Conservation (phyloP, 2,113 vertebrate genomes). For the Antechinus stuartii region DNA sequence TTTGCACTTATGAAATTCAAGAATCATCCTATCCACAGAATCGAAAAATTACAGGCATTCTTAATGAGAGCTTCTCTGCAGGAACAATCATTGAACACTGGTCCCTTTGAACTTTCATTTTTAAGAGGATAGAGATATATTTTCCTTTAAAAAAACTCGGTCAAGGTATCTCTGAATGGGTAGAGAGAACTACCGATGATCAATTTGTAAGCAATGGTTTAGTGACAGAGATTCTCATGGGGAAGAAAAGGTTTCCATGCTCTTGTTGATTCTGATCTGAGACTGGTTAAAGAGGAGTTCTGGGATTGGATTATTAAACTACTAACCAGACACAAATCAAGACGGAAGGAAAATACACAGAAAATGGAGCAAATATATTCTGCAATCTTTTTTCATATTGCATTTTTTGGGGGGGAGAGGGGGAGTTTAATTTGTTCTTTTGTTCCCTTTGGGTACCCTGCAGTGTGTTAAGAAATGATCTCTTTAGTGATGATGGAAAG, state of each 20-base stretch:
- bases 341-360: background rate
- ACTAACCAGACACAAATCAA: conserved; percentile 1
- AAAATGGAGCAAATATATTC: background rate
- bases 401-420: background rate
- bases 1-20: conserved; percentile 70
- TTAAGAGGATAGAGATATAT: conserved; percentile 34
- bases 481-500: conserved; percentile 15
- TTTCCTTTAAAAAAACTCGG: conserved; percentile 52
- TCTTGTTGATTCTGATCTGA: conserved; percentile 53
- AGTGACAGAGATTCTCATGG: background rate
- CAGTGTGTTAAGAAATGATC: conserved; percentile 68
- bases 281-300: conserved; percentile 51
- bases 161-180: conserved; percentile 3
- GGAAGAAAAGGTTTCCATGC: conserved; percentile 5
- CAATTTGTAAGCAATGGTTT: background rate
- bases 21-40: conserved; percentile 52
- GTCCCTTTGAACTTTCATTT: conserved; percentile 25
- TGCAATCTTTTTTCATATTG: background rate
- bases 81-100: conserved; percentile 50
- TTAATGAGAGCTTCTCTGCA: conserved; percentile 63
- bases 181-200: conserved; percentile 29
- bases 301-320: conserved; percentile 2
- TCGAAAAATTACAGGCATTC: conserved; percentile 50
- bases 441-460: conserved; percentile 81
- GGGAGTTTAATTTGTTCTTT: background rate